These are phyloP conservation scores for Thera obeliscata DNA, from an alignment of 2,888 invertebrate genomes.

Conservation along the genomic window DNA sequence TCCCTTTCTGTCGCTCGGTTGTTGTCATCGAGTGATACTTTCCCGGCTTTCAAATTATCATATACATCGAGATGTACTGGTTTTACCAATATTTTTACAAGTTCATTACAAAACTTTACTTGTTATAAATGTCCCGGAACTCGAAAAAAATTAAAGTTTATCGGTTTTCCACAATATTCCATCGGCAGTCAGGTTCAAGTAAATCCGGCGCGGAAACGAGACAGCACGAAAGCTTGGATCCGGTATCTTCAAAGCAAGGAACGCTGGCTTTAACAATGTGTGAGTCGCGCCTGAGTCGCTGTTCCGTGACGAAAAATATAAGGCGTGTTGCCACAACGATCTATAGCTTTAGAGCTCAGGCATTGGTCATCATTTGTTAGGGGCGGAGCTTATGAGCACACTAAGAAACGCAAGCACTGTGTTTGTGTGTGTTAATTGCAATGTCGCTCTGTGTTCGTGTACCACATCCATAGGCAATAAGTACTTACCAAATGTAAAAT, in stretches of 20 bases:
- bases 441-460: slow-evolving; percentile 74
- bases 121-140: background rate
- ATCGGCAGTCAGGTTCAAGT: slow-evolving; percentile 32
- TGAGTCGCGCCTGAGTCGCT: slow-evolving; percentile 84
- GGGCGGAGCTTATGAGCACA: slow-evolving; percentile 79
- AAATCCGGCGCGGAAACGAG: slow-evolving; percentile 67
- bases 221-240: slow-evolving; percentile 71
- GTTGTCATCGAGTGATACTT: slow-evolving; percentile 46
- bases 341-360: slow-evolving; percentile 69
- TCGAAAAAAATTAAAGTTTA: background rate
- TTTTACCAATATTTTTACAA: slow-evolving; percentile 2
- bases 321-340: slow-evolving; percentile 82
- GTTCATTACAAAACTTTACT: slow-evolving; percentile 4
- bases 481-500: slow-evolving; percentile 54
- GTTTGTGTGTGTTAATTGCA: slow-evolving; percentile 82
- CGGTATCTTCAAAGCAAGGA: slow-evolving; percentile 79
- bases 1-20: slow-evolving; percentile 71
- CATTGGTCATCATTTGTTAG: slow-evolving; percentile 78
- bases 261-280: slow-evolving; percentile 80
- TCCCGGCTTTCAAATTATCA: slow-evolving; percentile 52
- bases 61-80: slow-evolving; percentile 39
- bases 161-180: slow-evolving; percentile 13
- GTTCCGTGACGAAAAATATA: slow-evolving; percentile 81
- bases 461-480: slow-evolving; percentile 66
- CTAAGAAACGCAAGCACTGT: slow-evolving; percentile 61